Evolutionary conservation across 2,888 invertebrate genomes (phyloP), one percentile per base, ranked within the genome.

Genomic region (Chamaedrilus cognettii): DNA sequence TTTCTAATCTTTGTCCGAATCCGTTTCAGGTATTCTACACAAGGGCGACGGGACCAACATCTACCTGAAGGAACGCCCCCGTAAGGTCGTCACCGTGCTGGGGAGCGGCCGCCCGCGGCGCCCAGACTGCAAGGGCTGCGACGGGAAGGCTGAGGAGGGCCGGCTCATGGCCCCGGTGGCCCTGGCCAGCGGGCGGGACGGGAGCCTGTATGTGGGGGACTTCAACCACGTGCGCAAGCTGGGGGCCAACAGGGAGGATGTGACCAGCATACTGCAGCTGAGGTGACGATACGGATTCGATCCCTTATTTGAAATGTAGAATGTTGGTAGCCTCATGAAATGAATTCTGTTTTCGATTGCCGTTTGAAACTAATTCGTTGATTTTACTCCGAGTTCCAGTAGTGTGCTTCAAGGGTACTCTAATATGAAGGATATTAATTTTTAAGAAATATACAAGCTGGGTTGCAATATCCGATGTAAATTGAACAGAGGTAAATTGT

Each of bases 41-140:
- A 96, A 96, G 83, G 99, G 99, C 51, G 96, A 97, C 80, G 98
- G 99, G 65, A 93, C 94, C 2, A 91, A 95, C 55, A 87, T 97
- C 34, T 96, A 97, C 84, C 89, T 99, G 85, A 96, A 57, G 87
- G 76, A 94, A 81, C 93, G 94, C 79, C 96, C 96, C 0, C 88
- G 94, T 50, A 91, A 96, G n/a, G 92, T 96, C 70, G 87, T 93
- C 59, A 94, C 95, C 2, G 89, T 93, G 0, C 91, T 73, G 35
- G 73, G 73, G 95, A 59, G 79, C 72, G 82, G 82, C 15, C 74
- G 76, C 74, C 94, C 94, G 80, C 87, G 97, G 42, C 91, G 92
- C 0, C 85, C 95, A 42, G 90, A 94, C 72, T 84, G 84, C 83
- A 90, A 78, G 91, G 93, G 82, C 90, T 95, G 62, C 89, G 96